Conservation (phyloP, 2,888 invertebrate genomes). For the Chalcis sispes region DNA sequence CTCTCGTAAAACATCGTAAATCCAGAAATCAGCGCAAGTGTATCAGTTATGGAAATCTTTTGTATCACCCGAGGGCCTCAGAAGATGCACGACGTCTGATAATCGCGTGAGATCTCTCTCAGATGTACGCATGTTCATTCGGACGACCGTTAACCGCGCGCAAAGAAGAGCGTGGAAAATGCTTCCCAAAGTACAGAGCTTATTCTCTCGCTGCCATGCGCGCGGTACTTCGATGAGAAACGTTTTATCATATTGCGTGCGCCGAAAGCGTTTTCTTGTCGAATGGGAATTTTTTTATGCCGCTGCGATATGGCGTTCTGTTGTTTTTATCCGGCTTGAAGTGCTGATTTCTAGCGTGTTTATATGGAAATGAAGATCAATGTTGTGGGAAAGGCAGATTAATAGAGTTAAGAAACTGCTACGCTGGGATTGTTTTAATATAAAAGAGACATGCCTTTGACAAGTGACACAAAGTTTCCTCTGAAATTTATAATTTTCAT, state of each 20-base stretch:
- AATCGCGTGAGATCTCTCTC: too few relatives aligned
- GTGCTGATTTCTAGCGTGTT: constrained; percentile 6
- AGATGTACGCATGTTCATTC: not conserved
- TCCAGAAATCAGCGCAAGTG: not conserved
- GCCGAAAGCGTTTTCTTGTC: constrained; percentile 22
- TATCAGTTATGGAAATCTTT: constrained; percentile 11
- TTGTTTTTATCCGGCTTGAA: constrained; percentile 18
- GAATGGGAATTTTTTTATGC: constrained; percentile 38
- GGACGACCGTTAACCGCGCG: constrained; percentile 29
- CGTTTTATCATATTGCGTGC: constrained; percentile 46
- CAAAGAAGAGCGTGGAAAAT: constrained; percentile 50
- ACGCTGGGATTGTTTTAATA: constrained; percentile 34
- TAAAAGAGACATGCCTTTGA: not conserved
- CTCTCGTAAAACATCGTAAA: not conserved
- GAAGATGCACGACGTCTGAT: not conserved
- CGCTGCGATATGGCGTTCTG: constrained; percentile 2
- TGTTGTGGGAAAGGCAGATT: constrained; percentile 28
- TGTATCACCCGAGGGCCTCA: not conserved
- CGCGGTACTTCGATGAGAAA: constrained; percentile 22
- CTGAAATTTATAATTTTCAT: not conserved
- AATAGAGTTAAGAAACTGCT: constrained; percentile 22
- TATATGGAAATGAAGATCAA: constrained; percentile 39
- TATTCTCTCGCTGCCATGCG: constrained; percentile 14
- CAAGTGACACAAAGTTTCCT: not conserved
- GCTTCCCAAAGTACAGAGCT: constrained; percentile 12